Percentiles rank a stretch among this genome's conserved stretches.
Evolutionary conservation across 1,140 invertebrate genomes (phyloP).

Genomic region (Meloidogyne floridensis): DNA sequence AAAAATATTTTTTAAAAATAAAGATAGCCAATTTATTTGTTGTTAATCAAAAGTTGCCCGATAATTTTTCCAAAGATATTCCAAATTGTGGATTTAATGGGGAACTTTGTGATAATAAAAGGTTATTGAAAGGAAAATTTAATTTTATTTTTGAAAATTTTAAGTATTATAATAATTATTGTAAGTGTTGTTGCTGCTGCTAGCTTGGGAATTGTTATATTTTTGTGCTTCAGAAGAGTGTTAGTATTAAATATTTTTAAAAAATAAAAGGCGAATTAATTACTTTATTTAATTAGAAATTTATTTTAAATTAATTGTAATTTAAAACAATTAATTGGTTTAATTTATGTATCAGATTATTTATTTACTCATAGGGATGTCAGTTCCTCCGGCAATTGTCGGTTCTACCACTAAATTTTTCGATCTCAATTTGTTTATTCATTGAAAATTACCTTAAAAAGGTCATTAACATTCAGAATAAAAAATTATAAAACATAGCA

Average conservation of each 20-base stretch:
- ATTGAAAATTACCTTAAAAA: too few relatives aligned
- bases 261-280: conserved; percentile 11
- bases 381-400: too few relatives aligned
- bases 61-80: conserved; percentile 40
- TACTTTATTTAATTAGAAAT: not conserved
- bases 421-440: too few relatives aligned
- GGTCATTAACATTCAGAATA: too few relatives aligned
- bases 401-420: too few relatives aligned
- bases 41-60: not conserved
- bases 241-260: conserved; percentile 27
- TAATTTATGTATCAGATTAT: too few relatives aligned
- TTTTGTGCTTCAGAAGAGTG: conserved; percentile 55
- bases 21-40: conserved; percentile 25
- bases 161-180: conserved; percentile 31
- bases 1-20: conserved; percentile 15
- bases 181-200: conserved; percentile 42
- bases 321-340: too few relatives aligned
- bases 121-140: conserved; percentile 25
- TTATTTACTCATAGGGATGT: too few relatives aligned
- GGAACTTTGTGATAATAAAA: conserved; percentile 54
- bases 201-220: conserved; percentile 45
- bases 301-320: too few relatives aligned
- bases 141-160: conserved; percentile 3
- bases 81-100: conserved; percentile 48
- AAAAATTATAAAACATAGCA: too few relatives aligned